Evolutionary conservation across 2,797 vertebrate species (phyloP), one percentile per base, ranked within the genome.

Genomic region (Perodicticus potto): DNA sequence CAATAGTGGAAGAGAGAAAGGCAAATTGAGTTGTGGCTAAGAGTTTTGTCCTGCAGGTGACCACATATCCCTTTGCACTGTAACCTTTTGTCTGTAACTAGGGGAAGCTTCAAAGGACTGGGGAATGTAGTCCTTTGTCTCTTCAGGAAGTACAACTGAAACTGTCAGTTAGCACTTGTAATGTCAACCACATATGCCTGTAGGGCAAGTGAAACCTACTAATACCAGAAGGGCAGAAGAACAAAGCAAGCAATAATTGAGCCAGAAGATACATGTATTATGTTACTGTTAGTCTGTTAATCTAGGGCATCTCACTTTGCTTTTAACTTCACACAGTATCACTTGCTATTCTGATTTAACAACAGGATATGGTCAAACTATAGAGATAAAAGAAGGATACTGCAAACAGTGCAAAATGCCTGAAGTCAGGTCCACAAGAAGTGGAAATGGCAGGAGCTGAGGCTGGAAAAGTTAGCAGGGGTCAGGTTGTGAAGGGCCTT

Each of bases 1-100:
- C 65, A 73, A 55, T 9, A 76, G 34, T 72, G 34, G 32, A 73
- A 96, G 25, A 96, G 40, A 89, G 83, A 87, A 86, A 76, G 45
- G 32, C 3, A 81, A 89, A 40, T 72, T 72, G 12, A 57, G 29
- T 2, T 4, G 40, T 55, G 70, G 17, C 3, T 40, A 78, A 37
- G 85, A 72, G 5, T n/a, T 73, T 88, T 70, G 74, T 12, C 40
- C 76, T 95, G 5, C 13, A 88, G 82, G 10, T 73, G 63, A 90
- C 20, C 43, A 34, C 37, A 61, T 55, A 55, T 27, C 57, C n/a
- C 20, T 86, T 86, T 82, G 53, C 14, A 80, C 70, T 53, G 16
- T 9, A 74, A 34, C 5, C 74, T 95, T 91, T 59, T 72, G 29
- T 77, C 45, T 70, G 63, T 34, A 91, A 78, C 45, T 69, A 73